These are phyloP conservation scores for Teleogryllus oceanicus DNA, from an alignment of 2,888 invertebrate genomes.

Conservation along the genomic window DNA sequence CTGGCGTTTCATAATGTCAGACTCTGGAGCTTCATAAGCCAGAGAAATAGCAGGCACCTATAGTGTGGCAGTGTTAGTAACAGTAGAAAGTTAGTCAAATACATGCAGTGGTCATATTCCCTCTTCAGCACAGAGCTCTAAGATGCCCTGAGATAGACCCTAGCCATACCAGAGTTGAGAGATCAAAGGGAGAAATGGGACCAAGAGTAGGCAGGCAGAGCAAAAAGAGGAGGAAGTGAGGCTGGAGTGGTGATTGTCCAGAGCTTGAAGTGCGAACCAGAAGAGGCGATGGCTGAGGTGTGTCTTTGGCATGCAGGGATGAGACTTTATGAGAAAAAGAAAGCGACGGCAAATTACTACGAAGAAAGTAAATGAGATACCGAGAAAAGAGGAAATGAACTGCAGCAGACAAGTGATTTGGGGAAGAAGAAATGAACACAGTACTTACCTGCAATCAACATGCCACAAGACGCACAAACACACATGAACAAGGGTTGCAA, in stretches of 20 bases:
- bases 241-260: background rate
- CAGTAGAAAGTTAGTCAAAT: conserved; percentile 35
- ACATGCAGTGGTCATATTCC: conserved; percentile 32
- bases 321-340: conserved; percentile 31
- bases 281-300: background rate
- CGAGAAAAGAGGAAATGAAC: conserved; percentile 24
- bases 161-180: conserved; percentile 25
- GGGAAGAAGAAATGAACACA: conserved; percentile 22
- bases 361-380: conserved; percentile 34
- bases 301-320: background rate
- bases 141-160: conserved; percentile 24
- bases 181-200: conserved; percentile 29
- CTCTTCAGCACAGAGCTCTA: conserved; percentile 20
- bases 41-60: conserved; percentile 98
- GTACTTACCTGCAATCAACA: conserved; percentile 23
- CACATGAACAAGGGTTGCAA: conserved; percentile 22
- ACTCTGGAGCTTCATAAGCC: conserved; percentile 98
- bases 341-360: conserved; percentile 30
- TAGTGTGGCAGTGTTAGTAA: conserved; percentile 51
- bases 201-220: conserved; percentile 26
- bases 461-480: conserved; percentile 9
- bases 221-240: conserved; percentile 25
- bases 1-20: conserved; percentile 98
- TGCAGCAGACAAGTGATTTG: background rate
- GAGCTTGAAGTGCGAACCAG: background rate